A percentile compares a stretch with the other conserved stretches of the same genome.
Evolutionary conservation across 2,888 invertebrate species (phyloP).

Genomic region (Entomobrya multifasciata): DNA sequence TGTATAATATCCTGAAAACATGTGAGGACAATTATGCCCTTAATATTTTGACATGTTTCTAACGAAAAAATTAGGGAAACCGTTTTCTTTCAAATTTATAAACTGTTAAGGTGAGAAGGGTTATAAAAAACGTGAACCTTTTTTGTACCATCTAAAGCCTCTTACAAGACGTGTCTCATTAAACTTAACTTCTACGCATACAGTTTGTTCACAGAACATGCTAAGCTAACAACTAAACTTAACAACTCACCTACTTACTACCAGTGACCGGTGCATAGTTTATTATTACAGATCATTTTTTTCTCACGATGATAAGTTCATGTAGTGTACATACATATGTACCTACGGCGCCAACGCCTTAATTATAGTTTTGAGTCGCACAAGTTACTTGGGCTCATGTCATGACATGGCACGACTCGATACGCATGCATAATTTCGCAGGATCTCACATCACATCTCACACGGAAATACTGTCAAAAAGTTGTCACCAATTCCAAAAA

Average conservation of each 20-base stretch:
- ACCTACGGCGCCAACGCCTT: conserved; percentile 59
- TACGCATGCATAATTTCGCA: conserved; percentile 39
- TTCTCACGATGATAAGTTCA: conserved; percentile 45
- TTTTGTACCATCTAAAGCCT: not conserved
- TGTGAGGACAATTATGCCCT: not conserved
- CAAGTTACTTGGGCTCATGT: conserved; percentile 28
- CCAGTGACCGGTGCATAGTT: conserved; percentile 5
- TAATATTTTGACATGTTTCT: not conserved
- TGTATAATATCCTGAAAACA: too few relatives aligned
- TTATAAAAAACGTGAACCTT: not conserved
- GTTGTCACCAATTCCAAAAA: conserved; percentile 27
- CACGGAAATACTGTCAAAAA: conserved; percentile 53
- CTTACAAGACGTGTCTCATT: too few relatives aligned
- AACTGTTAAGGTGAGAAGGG: too few relatives aligned
- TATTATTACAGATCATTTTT: conserved; percentile 26
- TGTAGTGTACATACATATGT: not conserved
- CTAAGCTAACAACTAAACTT: not conserved
- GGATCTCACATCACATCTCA: conserved; percentile 50
- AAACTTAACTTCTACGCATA: too few relatives aligned
- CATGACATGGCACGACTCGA: conserved; percentile 33
- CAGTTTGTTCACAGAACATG: too few relatives aligned
- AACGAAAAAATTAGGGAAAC: conserved; percentile 4
- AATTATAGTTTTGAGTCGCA: conserved; percentile 42
- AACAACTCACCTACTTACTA: not conserved
- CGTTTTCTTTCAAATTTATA: not conserved